Evolutionary conservation across 2,113 vertebrate genomes (phyloP).

Genomic region (Orientallactaga bullata): DNA sequence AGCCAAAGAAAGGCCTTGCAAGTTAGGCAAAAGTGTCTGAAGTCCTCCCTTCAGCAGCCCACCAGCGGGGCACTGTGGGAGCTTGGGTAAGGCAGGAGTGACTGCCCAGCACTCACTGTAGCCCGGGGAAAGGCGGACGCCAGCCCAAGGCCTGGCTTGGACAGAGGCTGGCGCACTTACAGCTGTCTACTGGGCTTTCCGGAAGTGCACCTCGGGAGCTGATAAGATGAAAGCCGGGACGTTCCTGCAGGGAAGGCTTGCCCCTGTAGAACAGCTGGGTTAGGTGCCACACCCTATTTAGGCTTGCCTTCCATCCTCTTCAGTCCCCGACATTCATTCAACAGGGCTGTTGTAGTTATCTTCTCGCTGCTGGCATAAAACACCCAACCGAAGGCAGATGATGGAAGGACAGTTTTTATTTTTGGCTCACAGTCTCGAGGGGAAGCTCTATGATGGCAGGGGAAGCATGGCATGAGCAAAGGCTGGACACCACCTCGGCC

Average conservation of each 20-base stretch:
- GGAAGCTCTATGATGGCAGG: too few species aligned
- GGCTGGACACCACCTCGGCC: too few species aligned
- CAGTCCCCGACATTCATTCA: background rate
- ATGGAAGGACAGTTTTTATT: too few species aligned
- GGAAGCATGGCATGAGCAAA: too few species aligned
- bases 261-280: background rate
- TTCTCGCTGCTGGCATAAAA: too few species aligned
- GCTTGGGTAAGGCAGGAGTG: background rate
- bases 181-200: background rate
- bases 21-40: background rate
- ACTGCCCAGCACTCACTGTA: background rate
- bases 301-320: background rate
- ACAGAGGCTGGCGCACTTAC: background rate
- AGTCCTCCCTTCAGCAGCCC: background rate
- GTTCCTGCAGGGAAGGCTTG: background rate
- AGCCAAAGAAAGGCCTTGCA: background rate
- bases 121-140: background rate
- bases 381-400: too few species aligned
- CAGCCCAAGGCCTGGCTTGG: background rate
- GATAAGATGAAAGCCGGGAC: too few species aligned
- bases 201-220: fast-evolving
- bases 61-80: fast-evolving
- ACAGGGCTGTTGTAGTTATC: background rate
- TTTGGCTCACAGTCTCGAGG: too few species aligned
- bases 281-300: background rate